These are phyloP conservation scores for Apantesis nais DNA, from an alignment of 2,888 invertebrate species.

Conservation along the genomic window DNA sequence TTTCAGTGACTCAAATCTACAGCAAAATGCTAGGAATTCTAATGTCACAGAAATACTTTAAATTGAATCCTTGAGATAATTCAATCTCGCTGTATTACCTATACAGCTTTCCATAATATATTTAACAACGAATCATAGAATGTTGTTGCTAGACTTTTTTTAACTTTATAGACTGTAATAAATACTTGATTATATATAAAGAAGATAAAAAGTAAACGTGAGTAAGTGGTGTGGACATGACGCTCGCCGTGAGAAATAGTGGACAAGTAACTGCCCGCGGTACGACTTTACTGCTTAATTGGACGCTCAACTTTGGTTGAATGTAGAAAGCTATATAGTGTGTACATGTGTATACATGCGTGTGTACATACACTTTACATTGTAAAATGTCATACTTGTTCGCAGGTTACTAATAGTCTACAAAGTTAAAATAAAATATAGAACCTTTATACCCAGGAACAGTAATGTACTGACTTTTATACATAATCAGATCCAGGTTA, in stretches of 20 bases:
- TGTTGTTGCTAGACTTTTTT: neutral
- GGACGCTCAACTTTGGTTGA: neutral
- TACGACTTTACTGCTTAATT: constrained; percentile 9
- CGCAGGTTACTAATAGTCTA: neutral
- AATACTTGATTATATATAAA: constrained; percentile 47
- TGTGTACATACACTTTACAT: too few species aligned
- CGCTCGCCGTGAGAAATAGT: constrained; percentile 63
- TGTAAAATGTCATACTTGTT: neutral
- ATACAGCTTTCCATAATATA: too few species aligned
- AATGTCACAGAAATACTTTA: too few species aligned
- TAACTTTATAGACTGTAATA: constrained; percentile 38
- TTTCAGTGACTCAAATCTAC: too few species aligned
- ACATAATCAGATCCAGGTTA: neutral
- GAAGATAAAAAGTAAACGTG: constrained; percentile 46
- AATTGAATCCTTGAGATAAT: too few species aligned
- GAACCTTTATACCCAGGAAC: neutral
- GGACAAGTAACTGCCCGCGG: constrained; percentile 30
- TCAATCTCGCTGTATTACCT: too few species aligned
- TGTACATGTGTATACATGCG: too few species aligned
- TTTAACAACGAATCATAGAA: neutral
- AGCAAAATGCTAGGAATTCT: too few species aligned
- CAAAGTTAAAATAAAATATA: neutral
- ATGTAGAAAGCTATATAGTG: too few species aligned
- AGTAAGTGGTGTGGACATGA: constrained; percentile 46
- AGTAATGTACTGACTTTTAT: neutral